Percentiles rank a stretch among this genome's conserved stretches.
These are phyloP conservation scores for Choloepus didactylus DNA, from an alignment of 2,797 vertebrate genomes.

Conservation along the genomic window DNA sequence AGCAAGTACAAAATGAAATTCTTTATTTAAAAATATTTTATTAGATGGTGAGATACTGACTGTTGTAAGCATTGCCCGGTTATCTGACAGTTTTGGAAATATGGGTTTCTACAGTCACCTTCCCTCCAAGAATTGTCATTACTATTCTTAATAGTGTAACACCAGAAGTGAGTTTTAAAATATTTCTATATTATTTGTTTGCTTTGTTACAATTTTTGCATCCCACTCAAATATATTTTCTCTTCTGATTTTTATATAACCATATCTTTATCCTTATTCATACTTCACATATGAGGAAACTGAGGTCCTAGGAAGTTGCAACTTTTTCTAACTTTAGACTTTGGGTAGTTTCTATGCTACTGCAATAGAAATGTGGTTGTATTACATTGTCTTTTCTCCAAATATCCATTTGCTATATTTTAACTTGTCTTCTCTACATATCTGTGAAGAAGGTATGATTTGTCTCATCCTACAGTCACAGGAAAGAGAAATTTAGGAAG, in stretches of 20 bases:
- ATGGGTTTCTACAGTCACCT: neutral
- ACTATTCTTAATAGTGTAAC: neutral
- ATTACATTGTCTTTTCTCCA: neutral
- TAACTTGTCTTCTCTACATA: neutral
- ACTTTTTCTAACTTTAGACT: neutral
- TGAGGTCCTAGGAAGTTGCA: neutral
- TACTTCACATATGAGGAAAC: neutral
- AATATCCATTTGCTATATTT: neutral
- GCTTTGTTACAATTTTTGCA: neutral
- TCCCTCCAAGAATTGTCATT: neutral
- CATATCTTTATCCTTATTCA: neutral
- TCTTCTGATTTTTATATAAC: neutral
- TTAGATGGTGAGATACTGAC: neutral
- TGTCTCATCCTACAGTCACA: neutral
- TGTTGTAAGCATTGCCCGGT: neutral
- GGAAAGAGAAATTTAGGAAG: neutral
- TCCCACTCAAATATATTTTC: neutral
- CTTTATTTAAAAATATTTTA: neutral
- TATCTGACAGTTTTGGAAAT: conserved; percentile 32
- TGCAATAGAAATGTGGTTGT: neutral
- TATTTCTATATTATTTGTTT: neutral
- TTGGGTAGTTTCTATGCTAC: neutral
- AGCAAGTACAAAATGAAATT: neutral
- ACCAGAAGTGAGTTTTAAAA: neutral
- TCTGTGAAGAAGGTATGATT: neutral